These are phyloP conservation scores for Crenichthys baileyi DNA, from an alignment of 2,797 vertebrate species.

Conservation along the genomic window DNA sequence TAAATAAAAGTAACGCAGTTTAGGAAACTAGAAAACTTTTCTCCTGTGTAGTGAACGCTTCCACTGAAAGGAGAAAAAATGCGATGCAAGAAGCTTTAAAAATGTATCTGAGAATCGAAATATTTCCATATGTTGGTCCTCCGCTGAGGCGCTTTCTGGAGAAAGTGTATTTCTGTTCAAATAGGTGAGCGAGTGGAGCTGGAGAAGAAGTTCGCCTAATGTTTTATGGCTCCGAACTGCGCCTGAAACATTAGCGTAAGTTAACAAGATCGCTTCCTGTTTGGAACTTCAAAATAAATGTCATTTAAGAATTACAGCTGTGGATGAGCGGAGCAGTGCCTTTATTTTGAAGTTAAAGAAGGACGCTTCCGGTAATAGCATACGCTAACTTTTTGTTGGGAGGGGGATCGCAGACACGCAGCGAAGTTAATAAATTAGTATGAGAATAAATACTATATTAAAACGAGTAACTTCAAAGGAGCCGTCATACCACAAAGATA, in stretches of 20 bases:
- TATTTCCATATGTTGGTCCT: slow-evolving; percentile 46
- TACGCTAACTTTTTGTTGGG: slow-evolving; percentile 19
- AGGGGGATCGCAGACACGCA: slow-evolving; percentile 45
- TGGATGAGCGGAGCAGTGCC: fast-evolving
- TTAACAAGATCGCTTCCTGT: fast-evolving
- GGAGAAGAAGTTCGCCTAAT: slow-evolving; percentile 55
- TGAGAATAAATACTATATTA: slow-evolving; percentile 30
- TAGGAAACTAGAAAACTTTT: slow-evolving; percentile 31
- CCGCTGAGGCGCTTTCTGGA: slow-evolving; percentile 10
- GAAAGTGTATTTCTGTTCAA: slow-evolving; percentile 30
- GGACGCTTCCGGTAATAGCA: neutral
- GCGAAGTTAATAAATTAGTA: slow-evolving; percentile 12
- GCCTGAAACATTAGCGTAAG: slow-evolving; percentile 45
- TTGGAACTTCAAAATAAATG: slow-evolving; percentile 38
- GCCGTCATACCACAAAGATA: neutral
- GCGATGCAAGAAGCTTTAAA: slow-evolving; percentile 9
- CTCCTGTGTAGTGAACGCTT: slow-evolving; percentile 39
- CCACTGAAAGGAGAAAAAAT: slow-evolving; percentile 1
- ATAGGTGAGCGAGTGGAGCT: slow-evolving; percentile 55
- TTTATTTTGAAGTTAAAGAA: slow-evolving; percentile 16
- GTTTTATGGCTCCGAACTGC: slow-evolving; percentile 66
- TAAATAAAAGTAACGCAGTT: slow-evolving; percentile 8
- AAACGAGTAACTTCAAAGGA: slow-evolving; percentile 48
- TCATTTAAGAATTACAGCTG: fast-evolving
- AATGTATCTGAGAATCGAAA: slow-evolving; percentile 2